Evolutionary conservation across 2,888 invertebrate species (phyloP).

Genomic region (Morpho achilles): DNA sequence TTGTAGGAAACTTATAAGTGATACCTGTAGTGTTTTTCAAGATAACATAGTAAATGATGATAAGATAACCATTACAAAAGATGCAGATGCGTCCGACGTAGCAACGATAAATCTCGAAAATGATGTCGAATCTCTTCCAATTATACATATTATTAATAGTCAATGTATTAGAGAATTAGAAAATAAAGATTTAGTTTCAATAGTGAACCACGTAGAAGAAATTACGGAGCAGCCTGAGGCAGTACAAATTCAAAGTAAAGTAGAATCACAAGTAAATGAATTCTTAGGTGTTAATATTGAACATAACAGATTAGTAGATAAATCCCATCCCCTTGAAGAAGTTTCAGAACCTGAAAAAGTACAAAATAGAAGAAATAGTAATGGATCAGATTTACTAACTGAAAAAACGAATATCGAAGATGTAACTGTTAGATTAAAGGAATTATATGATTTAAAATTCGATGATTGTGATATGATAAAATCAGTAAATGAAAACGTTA

Average conservation of each 20-base stretch:
- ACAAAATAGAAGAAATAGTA: slow-evolving; percentile 40
- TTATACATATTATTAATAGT: slow-evolving; percentile 14
- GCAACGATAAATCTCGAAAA: slow-evolving; percentile 10
- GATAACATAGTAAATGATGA: not conserved
- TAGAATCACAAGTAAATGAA: slow-evolving; percentile 21
- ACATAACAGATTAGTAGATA: slow-evolving; percentile 11
- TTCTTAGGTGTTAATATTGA: slow-evolving; percentile 17
- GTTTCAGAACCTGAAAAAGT: slow-evolving; percentile 52
- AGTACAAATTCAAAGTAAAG: slow-evolving; percentile 58
- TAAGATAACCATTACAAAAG: not conserved
- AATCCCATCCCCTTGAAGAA: slow-evolving; percentile 12
- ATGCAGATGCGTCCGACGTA: not conserved
- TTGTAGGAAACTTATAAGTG: not conserved
- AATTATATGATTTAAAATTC: slow-evolving; percentile 18
- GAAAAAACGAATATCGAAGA: slow-evolving; percentile 7
- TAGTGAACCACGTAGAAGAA: slow-evolving; percentile 12
- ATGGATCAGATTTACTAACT: slow-evolving; percentile 19
- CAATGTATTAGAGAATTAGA: slow-evolving; percentile 15
- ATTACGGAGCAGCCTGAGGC: slow-evolving; percentile 47
- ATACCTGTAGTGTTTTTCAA: not conserved
- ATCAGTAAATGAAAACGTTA: slow-evolving; percentile 28
- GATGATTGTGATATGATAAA: slow-evolving; percentile 10
- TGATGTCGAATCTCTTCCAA: slow-evolving; percentile 11
- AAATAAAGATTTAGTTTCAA: slow-evolving; percentile 12
- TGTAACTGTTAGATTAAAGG: slow-evolving; percentile 17